phyloP scores from a whole-genome alignment of 1,140 invertebrate genomes.

The Zaprionus camerounensis region DNA sequence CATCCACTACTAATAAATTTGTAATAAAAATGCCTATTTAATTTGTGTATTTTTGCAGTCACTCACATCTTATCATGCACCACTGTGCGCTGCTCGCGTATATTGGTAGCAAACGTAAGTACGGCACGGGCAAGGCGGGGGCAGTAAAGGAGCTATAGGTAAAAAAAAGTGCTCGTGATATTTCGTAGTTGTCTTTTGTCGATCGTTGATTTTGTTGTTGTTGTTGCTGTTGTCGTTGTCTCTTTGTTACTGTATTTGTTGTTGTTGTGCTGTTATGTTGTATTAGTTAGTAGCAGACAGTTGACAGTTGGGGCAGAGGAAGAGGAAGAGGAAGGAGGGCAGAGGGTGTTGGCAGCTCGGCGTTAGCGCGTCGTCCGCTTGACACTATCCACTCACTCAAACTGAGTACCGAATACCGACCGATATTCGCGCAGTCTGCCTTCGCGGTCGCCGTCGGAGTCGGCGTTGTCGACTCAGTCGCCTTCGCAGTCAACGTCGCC shows the following conservation, averaged over 20 bases:
- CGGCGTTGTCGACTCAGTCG: slow-evolving; percentile 4
- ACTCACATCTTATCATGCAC: not conserved
- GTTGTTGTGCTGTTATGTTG: slow-evolving; percentile 1
- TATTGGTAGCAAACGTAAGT: slow-evolving; percentile 52
- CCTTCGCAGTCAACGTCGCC: slow-evolving; percentile 9
- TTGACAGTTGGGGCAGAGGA: slow-evolving; percentile 9
- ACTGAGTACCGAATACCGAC: slow-evolving; percentile 3
- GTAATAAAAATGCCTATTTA: not conserved
- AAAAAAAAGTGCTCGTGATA: slow-evolving; percentile 46
- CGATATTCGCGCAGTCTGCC: slow-evolving; percentile 1
- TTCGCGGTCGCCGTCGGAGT: not conserved
- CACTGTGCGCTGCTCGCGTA: slow-evolving; percentile 42
- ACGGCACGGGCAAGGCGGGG: slow-evolving; percentile 15
- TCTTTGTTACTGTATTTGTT: slow-evolving; percentile 15
- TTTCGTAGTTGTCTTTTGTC: slow-evolving; percentile 73
- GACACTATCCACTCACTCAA: slow-evolving; percentile 35
- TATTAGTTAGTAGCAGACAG: slow-evolving; percentile 43
- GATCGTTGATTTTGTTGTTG: slow-evolving; percentile 48
- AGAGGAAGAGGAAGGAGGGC: not conserved
- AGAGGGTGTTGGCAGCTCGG: not conserved
- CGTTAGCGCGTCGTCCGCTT: slow-evolving; percentile 17
- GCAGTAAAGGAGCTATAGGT: slow-evolving; percentile 37
- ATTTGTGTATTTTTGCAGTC: not conserved
- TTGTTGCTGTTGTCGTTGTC: slow-evolving; percentile 22
- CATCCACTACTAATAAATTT: not conserved